These are phyloP conservation scores for Rapana venosa DNA, from an alignment of 2,888 invertebrate genomes.

Conservation along the genomic window DNA sequence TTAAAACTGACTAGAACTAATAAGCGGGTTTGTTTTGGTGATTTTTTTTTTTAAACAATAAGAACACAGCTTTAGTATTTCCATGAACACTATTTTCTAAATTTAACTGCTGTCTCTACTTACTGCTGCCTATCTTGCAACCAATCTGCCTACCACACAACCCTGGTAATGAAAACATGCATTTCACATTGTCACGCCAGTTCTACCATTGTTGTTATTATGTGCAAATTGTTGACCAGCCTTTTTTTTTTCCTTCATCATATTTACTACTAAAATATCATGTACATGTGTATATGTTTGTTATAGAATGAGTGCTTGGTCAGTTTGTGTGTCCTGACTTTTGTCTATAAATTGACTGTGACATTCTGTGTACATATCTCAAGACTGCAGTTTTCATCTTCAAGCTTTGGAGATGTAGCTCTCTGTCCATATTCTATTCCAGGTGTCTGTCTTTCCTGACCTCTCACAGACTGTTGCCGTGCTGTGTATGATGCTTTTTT, in stretches of 20 bases:
- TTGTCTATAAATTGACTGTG: neutral
- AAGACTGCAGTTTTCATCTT: constrained; percentile 9
- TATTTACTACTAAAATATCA: neutral
- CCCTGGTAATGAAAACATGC: neutral
- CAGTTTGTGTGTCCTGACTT: neutral
- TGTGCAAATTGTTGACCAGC: constrained; percentile 11
- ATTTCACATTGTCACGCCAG: neutral
- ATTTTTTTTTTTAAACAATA: neutral
- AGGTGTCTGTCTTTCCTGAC: neutral
- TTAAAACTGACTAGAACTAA: no score
- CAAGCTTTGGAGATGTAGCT: neutral
- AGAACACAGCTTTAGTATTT: neutral
- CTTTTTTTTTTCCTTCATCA: neutral
- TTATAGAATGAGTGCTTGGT: constrained; percentile 22
- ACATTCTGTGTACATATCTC: neutral
- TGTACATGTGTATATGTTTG: neutral
- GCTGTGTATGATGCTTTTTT: constrained; percentile 21
- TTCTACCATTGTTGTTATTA: neutral
- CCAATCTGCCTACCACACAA: neutral
- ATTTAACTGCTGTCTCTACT: neutral
- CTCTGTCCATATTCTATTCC: neutral
- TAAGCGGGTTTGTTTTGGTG: no score
- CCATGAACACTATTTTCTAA: neutral
- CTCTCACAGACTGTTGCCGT: neutral
- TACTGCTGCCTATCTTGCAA: neutral